Evolutionary conservation across 1,140 invertebrate genomes (phyloP), one percentile per base, ranked within the genome.

Genomic region (Augochlora pura): DNA sequence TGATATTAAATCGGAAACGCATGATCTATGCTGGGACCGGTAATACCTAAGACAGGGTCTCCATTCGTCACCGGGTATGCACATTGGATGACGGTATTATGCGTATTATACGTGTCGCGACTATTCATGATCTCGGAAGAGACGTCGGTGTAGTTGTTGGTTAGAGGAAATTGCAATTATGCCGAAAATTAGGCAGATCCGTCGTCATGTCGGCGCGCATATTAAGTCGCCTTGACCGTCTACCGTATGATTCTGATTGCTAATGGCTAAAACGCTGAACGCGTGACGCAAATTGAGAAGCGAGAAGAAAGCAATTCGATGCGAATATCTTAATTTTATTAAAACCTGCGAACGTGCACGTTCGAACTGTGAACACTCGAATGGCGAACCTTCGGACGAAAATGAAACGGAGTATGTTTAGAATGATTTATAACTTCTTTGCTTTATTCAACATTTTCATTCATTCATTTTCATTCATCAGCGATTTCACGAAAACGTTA

Each of bases 91-190:
- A n/a, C 21, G 57, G 27, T 77, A 63, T 70, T 62, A 77, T 42
- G 75, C 75, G 62, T 63, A 77, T 71, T 77, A 77, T 67, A 77
- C 67, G 59, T 71, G 75, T 77, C 42, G 12, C 39, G 38, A 63
- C 67, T 77, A 71, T 71, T 71, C 75, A 63, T 23, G 46, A 52
- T 42, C 59, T n/a, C 12, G 21, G 39, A 27, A 38, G 65, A 10
- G 25, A 16, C 39, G 54, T 60, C 25, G 25, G 12, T 27, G 65
- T 76, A 65, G 39, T 23, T 46, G 74, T 21, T 67, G 52, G 39
- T 68, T 76, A 76, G 65, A 27, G 54, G 42, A n/a, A 67, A 76
- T 76, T 38, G 65, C 67, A 76, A 76, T 76, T 76, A 39, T 39
- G 54, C 42, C 27, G 38, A 76, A 59, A 27, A 60, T 69, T 23